Evolutionary conservation across 2,888 invertebrate genomes (phyloP), one percentile per base, ranked within the genome.

Genomic region (Lasius platythorax): DNA sequence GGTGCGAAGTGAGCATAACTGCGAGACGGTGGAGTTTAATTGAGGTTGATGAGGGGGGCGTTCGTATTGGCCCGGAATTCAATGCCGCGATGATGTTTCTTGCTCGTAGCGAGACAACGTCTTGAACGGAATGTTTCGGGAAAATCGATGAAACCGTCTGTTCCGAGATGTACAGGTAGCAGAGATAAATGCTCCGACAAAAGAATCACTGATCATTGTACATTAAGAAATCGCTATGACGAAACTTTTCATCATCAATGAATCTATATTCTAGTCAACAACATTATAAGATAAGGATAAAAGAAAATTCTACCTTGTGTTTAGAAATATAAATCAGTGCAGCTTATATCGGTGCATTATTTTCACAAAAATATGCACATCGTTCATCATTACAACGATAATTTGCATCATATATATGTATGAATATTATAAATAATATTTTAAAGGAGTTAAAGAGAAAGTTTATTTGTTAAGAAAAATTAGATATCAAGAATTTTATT

Each of bases 41-140:
- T 95, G 95, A 95, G 94, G 95, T 94, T 95, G 95, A 95, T 95
- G 95, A 95, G 94, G 94, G 95, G 94, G 95, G 93, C 94, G 93
- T 91, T 93, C 94, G 95, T 94, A 95, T 94, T 94, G 95, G 94
- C 94, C 94, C 94, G 94, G 94, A 95, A 95, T 94, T 94, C 95
- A 94, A 94, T 94, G 94, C 92, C 93, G 93, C 92, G 93, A 93
- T 93, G 93, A 93, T 93, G 93, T 93, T 93, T 93, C 92, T 93
- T 92, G 92, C 92, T 92, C 90, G 91, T 85, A 89, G 85, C 87
- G 83, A 90, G 90, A 89, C 91, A 82, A 89, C 86, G 87, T 90
- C 90, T 91, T 91, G 88, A 88, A 87, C 86, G 91, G 89, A 89
- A 89, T 87, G 87, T 89, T 87, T 89, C 87, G 73, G 87, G 87